Evolutionary conservation across 2,888 invertebrate species (phyloP).

Genomic region (Agriopis aurantiaria): DNA sequence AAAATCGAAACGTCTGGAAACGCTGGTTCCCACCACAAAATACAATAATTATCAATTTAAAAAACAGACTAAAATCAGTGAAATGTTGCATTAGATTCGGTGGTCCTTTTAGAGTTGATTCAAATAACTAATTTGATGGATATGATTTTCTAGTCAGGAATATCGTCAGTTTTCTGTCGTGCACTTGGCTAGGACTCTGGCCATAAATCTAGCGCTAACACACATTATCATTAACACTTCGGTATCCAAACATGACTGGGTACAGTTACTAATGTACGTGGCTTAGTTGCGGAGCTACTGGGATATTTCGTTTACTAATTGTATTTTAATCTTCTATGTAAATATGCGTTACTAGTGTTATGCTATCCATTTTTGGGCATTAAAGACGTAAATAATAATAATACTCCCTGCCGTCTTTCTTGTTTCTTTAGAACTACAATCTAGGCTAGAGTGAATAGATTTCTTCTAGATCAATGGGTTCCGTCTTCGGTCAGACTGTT

Average conservation of each 20-base stretch:
- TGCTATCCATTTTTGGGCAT: not conserved
- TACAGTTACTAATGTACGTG: constrained; percentile 27
- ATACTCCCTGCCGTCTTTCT: no score
- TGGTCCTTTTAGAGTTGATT: no score
- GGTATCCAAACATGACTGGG: constrained; percentile 20
- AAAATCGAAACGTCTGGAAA: no score
- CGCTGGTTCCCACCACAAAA: no score
- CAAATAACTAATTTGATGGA: not conserved
- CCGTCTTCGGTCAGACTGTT: no score
- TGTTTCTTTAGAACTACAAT: no score
- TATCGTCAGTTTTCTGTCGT: constrained; percentile 2
- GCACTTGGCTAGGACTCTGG: constrained; percentile 7
- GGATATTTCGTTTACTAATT: not conserved
- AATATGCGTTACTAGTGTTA: not conserved
- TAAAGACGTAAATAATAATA: no score
- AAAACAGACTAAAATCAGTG: no score
- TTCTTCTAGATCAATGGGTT: no score
- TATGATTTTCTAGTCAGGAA: not conserved
- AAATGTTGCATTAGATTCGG: no score
- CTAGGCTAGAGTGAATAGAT: no score
- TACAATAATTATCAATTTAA: no score
- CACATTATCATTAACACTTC: constrained; percentile 33
- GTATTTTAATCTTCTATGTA: not conserved
- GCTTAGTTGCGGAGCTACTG: constrained; percentile 16
- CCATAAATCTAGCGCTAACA: constrained; percentile 24